Percentiles rank a stretch among this genome's conserved stretches.
Conservation (phyloP, 64 coral and sea anemone genomes). For the Stichodactyla helianthus region DNA sequence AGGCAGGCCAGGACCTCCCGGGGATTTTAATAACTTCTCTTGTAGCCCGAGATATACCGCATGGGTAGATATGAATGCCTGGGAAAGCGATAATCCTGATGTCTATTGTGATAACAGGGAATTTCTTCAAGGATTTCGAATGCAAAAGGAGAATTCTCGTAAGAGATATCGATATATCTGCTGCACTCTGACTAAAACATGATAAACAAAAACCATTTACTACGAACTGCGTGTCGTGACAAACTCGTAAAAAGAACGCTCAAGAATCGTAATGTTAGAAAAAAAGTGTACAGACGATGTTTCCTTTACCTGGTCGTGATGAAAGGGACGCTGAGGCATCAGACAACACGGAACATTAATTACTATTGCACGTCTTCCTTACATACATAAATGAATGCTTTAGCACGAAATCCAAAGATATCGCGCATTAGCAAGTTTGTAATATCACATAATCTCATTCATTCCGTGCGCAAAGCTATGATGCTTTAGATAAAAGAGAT, state of each 20-base stretch:
- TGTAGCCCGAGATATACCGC: conserved; percentile 56
- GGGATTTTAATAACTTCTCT: conserved; percentile 52
- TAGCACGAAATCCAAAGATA: no score
- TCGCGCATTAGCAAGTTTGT: no score
- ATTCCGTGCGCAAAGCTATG: no score
- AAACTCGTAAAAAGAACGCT: not conserved
- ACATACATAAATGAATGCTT: no score
- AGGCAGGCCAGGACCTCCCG: conserved; percentile 53
- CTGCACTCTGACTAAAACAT: conserved; percentile 39
- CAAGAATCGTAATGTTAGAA: not conserved
- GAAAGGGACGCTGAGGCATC: no score
- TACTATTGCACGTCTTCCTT: no score
- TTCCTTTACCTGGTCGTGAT: no score
- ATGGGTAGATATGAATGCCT: conserved; percentile 42
- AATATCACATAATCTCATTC: no score
- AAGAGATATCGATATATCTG: conserved; percentile 69
- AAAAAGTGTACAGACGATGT: no score
- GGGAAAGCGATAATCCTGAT: conserved; percentile 46
- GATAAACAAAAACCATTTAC: not conserved
- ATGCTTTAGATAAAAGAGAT: no score
- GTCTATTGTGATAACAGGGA: conserved; percentile 75
- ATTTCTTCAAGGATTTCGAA: conserved; percentile 77
- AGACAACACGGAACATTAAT: no score
- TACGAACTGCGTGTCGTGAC: not conserved
- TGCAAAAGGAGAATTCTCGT: conserved; percentile 38